Percentiles rank a stretch among this genome's conserved stretches.
phyloP scores from a whole-genome alignment of 2,888 invertebrate genomes.

The Drepana falcataria region DNA sequence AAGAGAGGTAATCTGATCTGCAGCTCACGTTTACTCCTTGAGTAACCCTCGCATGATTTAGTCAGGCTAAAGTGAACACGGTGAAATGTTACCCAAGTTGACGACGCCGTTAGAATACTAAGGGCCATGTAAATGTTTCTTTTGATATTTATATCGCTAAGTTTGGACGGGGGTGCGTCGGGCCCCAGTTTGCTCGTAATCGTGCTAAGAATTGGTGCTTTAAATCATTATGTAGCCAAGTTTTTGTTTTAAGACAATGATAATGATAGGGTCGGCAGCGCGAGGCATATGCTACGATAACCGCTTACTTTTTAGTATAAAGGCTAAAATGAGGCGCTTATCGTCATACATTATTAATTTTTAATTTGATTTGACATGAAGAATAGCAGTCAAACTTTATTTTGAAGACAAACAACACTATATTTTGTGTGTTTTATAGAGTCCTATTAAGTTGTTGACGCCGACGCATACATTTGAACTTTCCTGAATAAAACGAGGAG shows the following conservation, averaged over 20 bases:
- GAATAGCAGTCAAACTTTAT: too few species aligned
- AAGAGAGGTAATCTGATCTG: slow-evolving; percentile 14
- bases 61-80: slow-evolving; percentile 48
- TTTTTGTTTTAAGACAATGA: slow-evolving; percentile 11
- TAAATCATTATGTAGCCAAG: slow-evolving; percentile 33
- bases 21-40: slow-evolving; percentile 16
- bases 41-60: slow-evolving; percentile 44
- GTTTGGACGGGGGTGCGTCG: slow-evolving; percentile 30
- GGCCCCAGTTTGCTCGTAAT: slow-evolving; percentile 29
- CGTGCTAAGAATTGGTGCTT: slow-evolving; percentile 29
- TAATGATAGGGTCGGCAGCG: too few species aligned
- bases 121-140: slow-evolving; percentile 54
- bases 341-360: too few species aligned
- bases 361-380: too few species aligned
- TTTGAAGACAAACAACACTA: too few species aligned
- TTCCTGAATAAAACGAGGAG: too few species aligned
- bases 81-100: slow-evolving; percentile 59
- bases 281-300: too few species aligned
- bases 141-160: slow-evolving; percentile 49
- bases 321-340: too few species aligned
- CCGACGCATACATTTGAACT: too few species aligned
- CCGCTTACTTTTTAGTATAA: background rate
- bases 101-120: slow-evolving; percentile 47
- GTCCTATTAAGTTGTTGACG: too few species aligned
- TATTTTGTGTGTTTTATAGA: too few species aligned